Evolutionary conservation across 2,797 vertebrate species (phyloP).

Genomic region (Premnoplex brunnescens): DNA sequence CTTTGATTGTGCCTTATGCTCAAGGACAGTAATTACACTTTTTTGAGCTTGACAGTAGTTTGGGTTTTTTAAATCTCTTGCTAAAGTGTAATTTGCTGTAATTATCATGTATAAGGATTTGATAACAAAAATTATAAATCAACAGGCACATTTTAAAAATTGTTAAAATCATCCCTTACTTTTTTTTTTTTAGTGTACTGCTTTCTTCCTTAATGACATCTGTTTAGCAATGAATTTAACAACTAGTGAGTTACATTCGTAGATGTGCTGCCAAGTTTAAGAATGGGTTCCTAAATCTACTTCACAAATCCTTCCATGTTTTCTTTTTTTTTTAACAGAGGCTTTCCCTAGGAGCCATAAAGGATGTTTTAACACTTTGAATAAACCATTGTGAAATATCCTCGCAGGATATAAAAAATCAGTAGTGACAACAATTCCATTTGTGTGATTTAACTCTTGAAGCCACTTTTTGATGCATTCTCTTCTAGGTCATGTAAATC

Average conservation of each 20-base stretch:
- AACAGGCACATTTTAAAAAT: neutral
- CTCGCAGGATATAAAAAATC: neutral
- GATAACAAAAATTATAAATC: neutral
- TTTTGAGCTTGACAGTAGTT: neutral
- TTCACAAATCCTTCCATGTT: neutral
- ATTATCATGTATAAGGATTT: neutral
- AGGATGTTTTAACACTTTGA: neutral
- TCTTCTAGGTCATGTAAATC: neutral
- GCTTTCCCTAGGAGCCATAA: neutral
- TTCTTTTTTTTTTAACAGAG: neutral
- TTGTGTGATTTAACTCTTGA: neutral
- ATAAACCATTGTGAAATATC: neutral
- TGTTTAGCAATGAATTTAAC: neutral
- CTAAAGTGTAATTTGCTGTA: neutral
- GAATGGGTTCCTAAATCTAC: neutral
- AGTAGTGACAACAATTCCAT: neutral
- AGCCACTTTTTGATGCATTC: neutral
- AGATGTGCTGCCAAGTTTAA: neutral
- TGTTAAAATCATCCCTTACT: neutral
- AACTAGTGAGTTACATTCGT: neutral
- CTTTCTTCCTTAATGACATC: neutral
- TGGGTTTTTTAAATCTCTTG: neutral
- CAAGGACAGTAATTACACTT: neutral
- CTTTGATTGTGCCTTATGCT: neutral
- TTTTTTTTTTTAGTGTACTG: neutral